Percentiles rank a stretch among this genome's conserved stretches.
phyloP scores from a whole-genome alignment of 2,113 vertebrate genomes.

The Neodontobutis hainanensis region DNA sequence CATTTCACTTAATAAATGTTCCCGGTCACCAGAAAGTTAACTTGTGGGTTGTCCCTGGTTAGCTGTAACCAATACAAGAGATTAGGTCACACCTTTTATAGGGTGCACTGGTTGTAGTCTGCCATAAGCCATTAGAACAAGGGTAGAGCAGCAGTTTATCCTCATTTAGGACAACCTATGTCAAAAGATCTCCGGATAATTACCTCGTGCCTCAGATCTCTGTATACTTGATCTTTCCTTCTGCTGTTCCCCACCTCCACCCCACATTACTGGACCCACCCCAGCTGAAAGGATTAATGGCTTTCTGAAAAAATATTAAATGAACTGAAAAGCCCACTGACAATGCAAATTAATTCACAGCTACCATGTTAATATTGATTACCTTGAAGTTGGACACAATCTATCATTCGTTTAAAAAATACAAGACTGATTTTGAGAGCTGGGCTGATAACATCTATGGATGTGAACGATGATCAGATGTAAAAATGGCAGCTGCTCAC shows the following conservation, averaged over 20 bases:
- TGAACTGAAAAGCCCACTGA: conserved; percentile 27
- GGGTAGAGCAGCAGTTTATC: conserved; percentile 37
- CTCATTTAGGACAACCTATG: conserved; percentile 51
- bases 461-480: neutral
- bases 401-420: neutral
- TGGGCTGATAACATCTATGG: neutral
- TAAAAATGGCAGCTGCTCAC: conserved; percentile 16
- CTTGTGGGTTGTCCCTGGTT: conserved; percentile 20
- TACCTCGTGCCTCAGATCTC: conserved; percentile 24
- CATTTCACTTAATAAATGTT: conserved; percentile 56
- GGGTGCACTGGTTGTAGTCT: neutral
- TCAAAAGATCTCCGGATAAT: conserved; percentile 43
- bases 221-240: conserved; percentile 58
- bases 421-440: neutral
- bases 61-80: conserved; percentile 8
- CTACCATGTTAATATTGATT: conserved; percentile 7
- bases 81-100: conserved; percentile 34
- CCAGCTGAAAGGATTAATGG: conserved; percentile 56
- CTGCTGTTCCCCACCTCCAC: conserved; percentile 24
- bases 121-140: conserved; percentile 28
- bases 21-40: conserved; percentile 32
- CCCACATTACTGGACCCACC: conserved; percentile 31
- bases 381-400: conserved; percentile 3
- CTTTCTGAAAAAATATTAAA: conserved; percentile 46
- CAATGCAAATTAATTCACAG: conserved; percentile 22